phyloP scores from a whole-genome alignment of 2,888 invertebrate species.

The Tipula lateralis region DNA sequence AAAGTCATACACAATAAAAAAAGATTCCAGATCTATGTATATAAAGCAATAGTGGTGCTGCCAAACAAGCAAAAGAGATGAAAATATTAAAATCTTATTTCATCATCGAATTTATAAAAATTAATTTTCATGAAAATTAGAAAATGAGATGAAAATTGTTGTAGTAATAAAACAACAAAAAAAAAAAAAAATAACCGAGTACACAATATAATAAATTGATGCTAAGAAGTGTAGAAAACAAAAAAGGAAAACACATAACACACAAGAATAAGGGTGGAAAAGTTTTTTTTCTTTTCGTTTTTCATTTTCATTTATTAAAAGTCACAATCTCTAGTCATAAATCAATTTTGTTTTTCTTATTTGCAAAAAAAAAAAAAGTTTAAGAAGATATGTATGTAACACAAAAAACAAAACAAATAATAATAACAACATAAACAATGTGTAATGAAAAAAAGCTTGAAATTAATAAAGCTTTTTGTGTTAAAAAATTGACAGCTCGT shows the following conservation, averaged over 20 bases:
- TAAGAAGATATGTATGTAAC: neutral
- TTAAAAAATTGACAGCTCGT: neutral
- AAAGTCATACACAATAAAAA: neutral
- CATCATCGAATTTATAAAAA: slow-evolving; percentile 24
- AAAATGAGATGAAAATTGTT: slow-evolving; percentile 24
- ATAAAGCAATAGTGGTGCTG: neutral
- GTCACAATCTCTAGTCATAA: slow-evolving; percentile 19
- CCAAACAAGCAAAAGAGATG: neutral
- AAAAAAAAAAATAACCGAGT: too few relatives aligned
- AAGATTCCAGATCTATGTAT: neutral
- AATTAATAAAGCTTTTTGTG: slow-evolving; percentile 19
- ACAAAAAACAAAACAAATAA: neutral
- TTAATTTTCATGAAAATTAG: slow-evolving; percentile 24
- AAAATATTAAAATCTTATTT: slow-evolving; percentile 24
- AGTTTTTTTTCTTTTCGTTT: neutral
- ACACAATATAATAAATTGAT: slow-evolving; percentile 24
- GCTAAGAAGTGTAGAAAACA: slow-evolving; percentile 15
- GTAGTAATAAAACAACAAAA: slow-evolving; percentile 15
- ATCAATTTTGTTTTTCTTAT: slow-evolving; percentile 11
- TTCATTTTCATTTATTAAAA: slow-evolving; percentile 14
- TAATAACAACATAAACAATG: neutral
- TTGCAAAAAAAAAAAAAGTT: slow-evolving; percentile 6
- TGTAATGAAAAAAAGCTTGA: neutral
- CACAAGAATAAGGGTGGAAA: neutral
- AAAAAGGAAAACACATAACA: neutral